Percentiles rank a stretch among this genome's conserved stretches.
phyloP scores from a whole-genome alignment of 1,140 invertebrate species.

The Cydia strobilella region DNA sequence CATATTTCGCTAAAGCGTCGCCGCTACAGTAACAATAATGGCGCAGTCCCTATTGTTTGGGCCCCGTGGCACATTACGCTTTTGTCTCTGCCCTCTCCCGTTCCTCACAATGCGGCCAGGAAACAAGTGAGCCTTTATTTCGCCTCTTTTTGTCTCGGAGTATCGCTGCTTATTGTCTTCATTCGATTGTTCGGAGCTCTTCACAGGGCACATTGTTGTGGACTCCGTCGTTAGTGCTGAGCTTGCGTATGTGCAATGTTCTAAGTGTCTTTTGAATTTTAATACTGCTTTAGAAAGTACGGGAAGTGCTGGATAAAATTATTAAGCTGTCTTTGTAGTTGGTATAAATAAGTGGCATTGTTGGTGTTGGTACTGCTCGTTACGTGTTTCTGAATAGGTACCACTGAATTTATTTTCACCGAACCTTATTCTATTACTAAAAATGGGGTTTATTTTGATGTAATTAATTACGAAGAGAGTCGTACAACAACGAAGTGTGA shows the following conservation, averaged over 20 bases:
- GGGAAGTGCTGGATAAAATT: neutral
- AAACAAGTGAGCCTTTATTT: constrained; percentile 80
- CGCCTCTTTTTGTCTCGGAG: constrained; percentile 80
- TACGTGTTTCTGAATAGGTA: constrained; percentile 40
- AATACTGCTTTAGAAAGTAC: constrained; percentile 54
- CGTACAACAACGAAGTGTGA: too few species aligned
- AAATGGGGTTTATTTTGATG: too few species aligned
- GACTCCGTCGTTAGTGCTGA: constrained; percentile 77
- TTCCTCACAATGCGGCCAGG: constrained; percentile 79
- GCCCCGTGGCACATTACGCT: constrained; percentile 78
- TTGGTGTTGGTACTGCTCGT: constrained; percentile 43
- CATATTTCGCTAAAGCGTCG: constrained; percentile 73
- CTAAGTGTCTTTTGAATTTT: constrained; percentile 77
- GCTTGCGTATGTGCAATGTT: constrained; percentile 77
- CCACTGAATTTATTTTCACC: neutral
- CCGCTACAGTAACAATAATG: constrained; percentile 79
- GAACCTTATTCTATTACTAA: neutral
- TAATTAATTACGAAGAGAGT: too few species aligned
- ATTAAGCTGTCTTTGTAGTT: neutral
- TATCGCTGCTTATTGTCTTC: constrained; percentile 80
- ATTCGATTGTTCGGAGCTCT: constrained; percentile 80
- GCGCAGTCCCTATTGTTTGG: constrained; percentile 76
- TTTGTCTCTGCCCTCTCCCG: constrained; percentile 79
- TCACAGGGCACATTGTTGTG: constrained; percentile 79
- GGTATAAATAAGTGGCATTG: constrained; percentile 37